Evolutionary conservation across 2,888 invertebrate species (phyloP).

Genomic region (Himalopsyche kuldschensis): DNA sequence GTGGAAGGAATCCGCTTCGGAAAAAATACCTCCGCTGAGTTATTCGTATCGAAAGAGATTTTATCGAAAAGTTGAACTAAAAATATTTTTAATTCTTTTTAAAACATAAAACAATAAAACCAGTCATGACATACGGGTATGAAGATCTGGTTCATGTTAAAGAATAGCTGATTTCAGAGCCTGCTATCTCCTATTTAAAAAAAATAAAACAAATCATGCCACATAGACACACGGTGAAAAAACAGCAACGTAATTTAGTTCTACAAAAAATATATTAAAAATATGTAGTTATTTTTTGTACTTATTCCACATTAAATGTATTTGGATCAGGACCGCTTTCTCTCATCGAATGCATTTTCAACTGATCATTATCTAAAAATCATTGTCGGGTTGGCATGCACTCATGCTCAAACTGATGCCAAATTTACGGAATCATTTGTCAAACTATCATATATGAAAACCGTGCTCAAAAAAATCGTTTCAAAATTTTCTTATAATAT

Average conservation of each 20-base stretch:
- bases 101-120: background rate
- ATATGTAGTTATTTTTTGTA: no score
- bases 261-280: no score
- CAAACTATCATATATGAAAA: no score
- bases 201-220: no score
- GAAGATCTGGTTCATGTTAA: background rate
- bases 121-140: background rate
- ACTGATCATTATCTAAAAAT: no score
- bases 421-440: background rate
- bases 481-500: no score
- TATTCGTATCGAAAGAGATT: background rate
- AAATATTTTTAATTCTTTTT: background rate
- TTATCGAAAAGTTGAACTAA: constrained; percentile 1
- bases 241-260: no score
- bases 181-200: background rate
- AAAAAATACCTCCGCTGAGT: background rate
- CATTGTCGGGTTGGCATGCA: background rate
- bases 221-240: no score
- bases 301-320: no score
- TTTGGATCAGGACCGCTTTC: no score
- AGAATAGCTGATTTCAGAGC: background rate
- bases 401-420: background rate
- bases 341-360: no score
- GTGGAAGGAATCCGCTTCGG: background rate
- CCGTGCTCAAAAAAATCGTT: no score